Conservation (phyloP, 1,140 invertebrate species). For the Drosophila carrolli region DNA sequence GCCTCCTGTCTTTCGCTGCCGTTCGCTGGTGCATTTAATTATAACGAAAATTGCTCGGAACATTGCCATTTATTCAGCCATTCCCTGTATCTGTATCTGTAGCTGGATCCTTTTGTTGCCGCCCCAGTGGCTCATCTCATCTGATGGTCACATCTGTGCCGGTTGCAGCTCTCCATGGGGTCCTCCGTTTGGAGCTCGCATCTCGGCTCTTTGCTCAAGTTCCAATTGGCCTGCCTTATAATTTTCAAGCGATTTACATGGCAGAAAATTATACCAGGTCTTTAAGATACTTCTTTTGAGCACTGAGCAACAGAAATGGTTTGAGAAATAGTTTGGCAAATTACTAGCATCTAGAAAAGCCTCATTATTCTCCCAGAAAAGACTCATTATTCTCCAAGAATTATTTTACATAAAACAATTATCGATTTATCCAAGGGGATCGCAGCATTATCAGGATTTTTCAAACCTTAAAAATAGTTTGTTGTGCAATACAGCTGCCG, state of each 20-base stretch:
- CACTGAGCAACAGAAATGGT: slow-evolving; percentile 18
- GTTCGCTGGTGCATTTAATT: slow-evolving; percentile 71
- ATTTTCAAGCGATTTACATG: slow-evolving; percentile 67
- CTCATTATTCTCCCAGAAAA: too few species aligned
- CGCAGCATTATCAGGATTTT: too few species aligned
- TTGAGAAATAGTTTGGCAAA: slow-evolving; percentile 17
- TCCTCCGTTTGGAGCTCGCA: slow-evolving; percentile 4
- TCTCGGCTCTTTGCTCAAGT: slow-evolving; percentile 30
- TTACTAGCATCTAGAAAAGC: too few species aligned
- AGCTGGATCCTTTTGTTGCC: slow-evolving; percentile 33
- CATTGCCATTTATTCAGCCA: slow-evolving; percentile 34
- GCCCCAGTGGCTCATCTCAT: slow-evolving; percentile 31
- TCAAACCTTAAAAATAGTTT: too few species aligned
- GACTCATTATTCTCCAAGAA: too few species aligned
- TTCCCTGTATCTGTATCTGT: slow-evolving; percentile 11
- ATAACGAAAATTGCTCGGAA: slow-evolving; percentile 72
- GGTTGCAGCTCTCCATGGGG: slow-evolving; percentile 43
- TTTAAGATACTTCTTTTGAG: neutral
- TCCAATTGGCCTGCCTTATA: slow-evolving; percentile 68
- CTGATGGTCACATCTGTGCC: slow-evolving; percentile 40
- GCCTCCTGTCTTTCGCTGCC: slow-evolving; percentile 35
- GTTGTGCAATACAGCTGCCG: too few species aligned
- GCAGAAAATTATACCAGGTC: slow-evolving; percentile 47
- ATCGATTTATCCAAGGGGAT: too few species aligned
- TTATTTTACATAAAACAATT: too few species aligned